These are phyloP conservation scores for Lepidurus couesii DNA, from an alignment of 1,140 invertebrate genomes.

Conservation along the genomic window DNA sequence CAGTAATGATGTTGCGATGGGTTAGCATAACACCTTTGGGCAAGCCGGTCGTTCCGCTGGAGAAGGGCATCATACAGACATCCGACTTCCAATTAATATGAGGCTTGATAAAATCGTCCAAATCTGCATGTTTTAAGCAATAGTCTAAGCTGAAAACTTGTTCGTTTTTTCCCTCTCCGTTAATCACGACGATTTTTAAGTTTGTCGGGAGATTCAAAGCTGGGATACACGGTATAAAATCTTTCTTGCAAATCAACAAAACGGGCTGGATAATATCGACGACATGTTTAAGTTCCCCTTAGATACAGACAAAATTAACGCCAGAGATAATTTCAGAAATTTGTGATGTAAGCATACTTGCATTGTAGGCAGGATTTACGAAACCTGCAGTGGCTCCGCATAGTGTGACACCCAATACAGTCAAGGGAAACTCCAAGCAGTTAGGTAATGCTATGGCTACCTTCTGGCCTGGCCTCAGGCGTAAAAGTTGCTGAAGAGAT, in stretches of 20 bases:
- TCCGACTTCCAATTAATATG: constrained; percentile 28
- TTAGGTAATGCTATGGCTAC: constrained; percentile 25
- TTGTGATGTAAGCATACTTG: background rate
- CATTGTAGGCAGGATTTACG: background rate
- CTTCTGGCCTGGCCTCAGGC: constrained; percentile 18
- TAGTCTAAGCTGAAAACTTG: background rate
- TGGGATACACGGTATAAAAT: background rate
- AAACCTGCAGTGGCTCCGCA: constrained; percentile 1
- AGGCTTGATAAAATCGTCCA: background rate
- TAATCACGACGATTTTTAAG: background rate
- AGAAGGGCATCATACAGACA: constrained; percentile 41
- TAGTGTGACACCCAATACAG: constrained; percentile 2
- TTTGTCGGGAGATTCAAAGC: background rate
- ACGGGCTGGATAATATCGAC: background rate
- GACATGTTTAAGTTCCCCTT: background rate
- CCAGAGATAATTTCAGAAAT: background rate
- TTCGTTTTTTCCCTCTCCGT: background rate
- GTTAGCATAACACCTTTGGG: constrained; percentile 82
- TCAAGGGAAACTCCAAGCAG: constrained; percentile 21
- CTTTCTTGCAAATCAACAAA: background rate
- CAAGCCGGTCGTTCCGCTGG: constrained; percentile 85
- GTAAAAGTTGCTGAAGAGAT: background rate
- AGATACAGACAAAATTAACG: background rate
- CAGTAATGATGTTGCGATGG: constrained; percentile 61
- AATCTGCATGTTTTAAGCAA: background rate